These are phyloP conservation scores for Heptranchias perlo DNA, from an alignment of 2,113 vertebrate species.

Conservation along the genomic window DNA sequence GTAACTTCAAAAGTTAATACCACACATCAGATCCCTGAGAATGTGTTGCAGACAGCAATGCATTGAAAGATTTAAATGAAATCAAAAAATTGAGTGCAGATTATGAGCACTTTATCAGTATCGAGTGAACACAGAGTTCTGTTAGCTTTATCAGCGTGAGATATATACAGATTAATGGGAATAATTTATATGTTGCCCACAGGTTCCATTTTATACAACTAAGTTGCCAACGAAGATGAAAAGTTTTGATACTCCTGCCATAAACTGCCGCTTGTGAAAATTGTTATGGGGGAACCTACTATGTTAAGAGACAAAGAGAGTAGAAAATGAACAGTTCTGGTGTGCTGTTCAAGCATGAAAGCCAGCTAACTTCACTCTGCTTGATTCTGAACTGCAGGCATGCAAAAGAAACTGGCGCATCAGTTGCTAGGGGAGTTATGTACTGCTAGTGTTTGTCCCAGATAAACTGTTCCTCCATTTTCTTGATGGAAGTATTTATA, in stretches of 20 bases:
- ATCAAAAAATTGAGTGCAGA: neutral
- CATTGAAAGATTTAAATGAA: neutral
- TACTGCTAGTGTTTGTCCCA: too few species aligned
- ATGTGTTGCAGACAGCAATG: too few species aligned
- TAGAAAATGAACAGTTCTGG: too few species aligned
- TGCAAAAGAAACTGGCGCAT: neutral
- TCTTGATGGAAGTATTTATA: too few species aligned
- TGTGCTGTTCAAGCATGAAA: too few species aligned
- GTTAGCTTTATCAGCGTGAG: neutral
- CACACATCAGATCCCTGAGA: too few species aligned
- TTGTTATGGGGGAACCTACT: neutral
- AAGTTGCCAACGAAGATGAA: neutral
- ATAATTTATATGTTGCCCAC: neutral
- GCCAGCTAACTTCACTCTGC: too few species aligned
- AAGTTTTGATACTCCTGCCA: neutral
- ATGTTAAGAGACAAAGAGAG: too few species aligned
- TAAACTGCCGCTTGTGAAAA: neutral
- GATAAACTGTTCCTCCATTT: too few species aligned
- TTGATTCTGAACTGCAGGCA: too few species aligned
- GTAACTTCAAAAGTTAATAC: too few species aligned
- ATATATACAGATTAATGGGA: neutral
- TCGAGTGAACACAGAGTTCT: neutral
- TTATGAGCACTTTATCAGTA: neutral
- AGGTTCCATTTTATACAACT: neutral
- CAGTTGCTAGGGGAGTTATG: too few species aligned